phyloP scores from a whole-genome alignment of 2,888 invertebrate species.

The Trichogramma evanescens region DNA sequence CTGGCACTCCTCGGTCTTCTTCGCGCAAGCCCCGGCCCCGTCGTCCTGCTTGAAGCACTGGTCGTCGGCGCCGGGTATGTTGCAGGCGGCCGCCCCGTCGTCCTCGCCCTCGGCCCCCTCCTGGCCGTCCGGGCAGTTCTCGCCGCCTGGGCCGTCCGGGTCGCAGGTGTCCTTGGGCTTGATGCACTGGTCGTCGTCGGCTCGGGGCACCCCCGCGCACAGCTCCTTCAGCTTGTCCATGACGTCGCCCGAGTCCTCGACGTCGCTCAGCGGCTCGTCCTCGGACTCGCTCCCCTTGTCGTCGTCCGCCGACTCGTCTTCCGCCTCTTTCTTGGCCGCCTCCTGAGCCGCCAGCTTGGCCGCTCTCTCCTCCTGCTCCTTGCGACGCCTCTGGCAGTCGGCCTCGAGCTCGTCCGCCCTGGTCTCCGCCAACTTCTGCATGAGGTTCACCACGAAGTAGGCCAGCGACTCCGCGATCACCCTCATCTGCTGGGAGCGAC shows the following conservation, averaged over 20 bases:
- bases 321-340: no score
- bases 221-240: no score
- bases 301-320: constrained; percentile 3
- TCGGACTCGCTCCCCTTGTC: not conserved
- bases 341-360: no score
- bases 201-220: no score
- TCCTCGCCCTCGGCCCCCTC: not conserved
- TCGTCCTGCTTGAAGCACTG: no score
- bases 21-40: no score
- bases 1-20: no score
- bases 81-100: no score
- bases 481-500: constrained; percentile 37
- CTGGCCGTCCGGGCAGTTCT: constrained; percentile 16
- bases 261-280: not conserved
- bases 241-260: not conserved
- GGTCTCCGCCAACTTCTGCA: constrained; percentile 33
- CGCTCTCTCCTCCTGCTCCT: not conserved
- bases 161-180: no score
- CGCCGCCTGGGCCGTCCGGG: constrained; percentile 22
- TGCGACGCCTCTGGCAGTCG: not conserved
- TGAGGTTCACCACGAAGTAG: constrained; percentile 38
- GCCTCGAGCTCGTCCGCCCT: constrained; percentile 18
- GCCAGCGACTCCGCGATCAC: constrained; percentile 37
- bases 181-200: no score
- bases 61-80: no score